Conservation (phyloP, 2,797 vertebrate genomes). For the Catostomus latipinnis region DNA sequence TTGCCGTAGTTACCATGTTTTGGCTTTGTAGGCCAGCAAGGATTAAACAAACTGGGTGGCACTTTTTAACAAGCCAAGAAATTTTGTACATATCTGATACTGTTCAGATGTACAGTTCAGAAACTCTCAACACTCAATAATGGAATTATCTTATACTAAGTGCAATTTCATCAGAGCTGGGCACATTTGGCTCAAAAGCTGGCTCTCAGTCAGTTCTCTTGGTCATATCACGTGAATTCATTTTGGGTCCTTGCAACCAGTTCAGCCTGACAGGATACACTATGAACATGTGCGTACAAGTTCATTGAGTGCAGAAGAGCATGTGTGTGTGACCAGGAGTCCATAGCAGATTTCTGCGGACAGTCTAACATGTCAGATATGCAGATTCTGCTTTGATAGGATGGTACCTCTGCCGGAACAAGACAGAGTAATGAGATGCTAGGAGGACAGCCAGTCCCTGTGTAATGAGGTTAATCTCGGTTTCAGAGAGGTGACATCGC, state of each 20-base stretch:
- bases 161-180: conserved; percentile 1
- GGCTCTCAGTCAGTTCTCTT: conserved; percentile 7
- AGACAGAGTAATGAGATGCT: conserved; percentile 21
- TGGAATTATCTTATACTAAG: neutral
- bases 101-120: neutral
- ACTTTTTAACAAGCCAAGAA: neutral
- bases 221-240: conserved; percentile 1
- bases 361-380: conserved; percentile 1
- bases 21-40: neutral
- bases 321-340: neutral
- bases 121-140: neutral
- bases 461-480: conserved; percentile 24
- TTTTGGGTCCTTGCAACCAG: conserved; percentile 23
- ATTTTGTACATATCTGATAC: neutral
- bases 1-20: no score
- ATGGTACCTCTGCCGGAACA: neutral
- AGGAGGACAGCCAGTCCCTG: neutral
- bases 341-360: neutral
- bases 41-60: neutral
- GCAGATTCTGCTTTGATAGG: neutral
- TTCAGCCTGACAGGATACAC: conserved; percentile 21
- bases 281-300: conserved; percentile 18
- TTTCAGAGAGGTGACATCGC: conserved; percentile 11
- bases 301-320: neutral
- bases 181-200: conserved; percentile 19